Base-by-base conservation (phyloP, 2,797 vertebrate genomes). In the Acrocephalus scirpaceus region DNA sequence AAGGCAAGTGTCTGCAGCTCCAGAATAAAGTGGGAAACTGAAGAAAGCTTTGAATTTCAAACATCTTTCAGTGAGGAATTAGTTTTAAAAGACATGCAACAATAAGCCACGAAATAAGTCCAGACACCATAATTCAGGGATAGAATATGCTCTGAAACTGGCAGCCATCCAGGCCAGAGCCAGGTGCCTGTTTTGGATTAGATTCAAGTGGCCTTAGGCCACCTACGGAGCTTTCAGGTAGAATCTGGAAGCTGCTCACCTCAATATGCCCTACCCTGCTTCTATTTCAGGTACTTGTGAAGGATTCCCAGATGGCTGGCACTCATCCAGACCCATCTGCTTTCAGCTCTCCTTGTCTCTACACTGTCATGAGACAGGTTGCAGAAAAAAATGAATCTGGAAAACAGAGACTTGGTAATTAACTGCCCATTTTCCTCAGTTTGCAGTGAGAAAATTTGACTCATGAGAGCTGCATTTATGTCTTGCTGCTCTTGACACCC, bases 301-400 rank as follows among this genome's bases (percentile, higher is more conserved):
- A 97, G 91, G 96, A 91, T 96, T 97, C 97, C 97, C 98, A 98
- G 97, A 97, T 98, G 97, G 95, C 95, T 98, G 97, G 97, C 95
- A 6, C 58, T n/a, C 6, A 0, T 95, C 97, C 97, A 98, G 92
- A 92, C 80, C 88, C 93, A 86, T 95, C 88, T 93, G 96, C 96
- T 92, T 96, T 96, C 96, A 92, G 92, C 95, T 95, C 34, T 5
- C 84, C 82, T 97, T 93, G 94, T 97, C 93, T 95, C 67, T 77
- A 13, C 56, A 36, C 51, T 58, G 93, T 85, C 93, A 96, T 91
- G 95, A 97, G 94, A 88, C 83, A 93, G 86, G 89, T 86, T 95
- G 93, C 53, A 93, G 85, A 66, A 89, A 95, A 92, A 94, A 96
- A 95, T 36, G 19, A 75, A 85, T 92, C 64, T 96, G 95, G 86